These are phyloP conservation scores for Engraulis encrasicolus DNA, from an alignment of 2,113 vertebrate genomes.

Conservation along the genomic window DNA sequence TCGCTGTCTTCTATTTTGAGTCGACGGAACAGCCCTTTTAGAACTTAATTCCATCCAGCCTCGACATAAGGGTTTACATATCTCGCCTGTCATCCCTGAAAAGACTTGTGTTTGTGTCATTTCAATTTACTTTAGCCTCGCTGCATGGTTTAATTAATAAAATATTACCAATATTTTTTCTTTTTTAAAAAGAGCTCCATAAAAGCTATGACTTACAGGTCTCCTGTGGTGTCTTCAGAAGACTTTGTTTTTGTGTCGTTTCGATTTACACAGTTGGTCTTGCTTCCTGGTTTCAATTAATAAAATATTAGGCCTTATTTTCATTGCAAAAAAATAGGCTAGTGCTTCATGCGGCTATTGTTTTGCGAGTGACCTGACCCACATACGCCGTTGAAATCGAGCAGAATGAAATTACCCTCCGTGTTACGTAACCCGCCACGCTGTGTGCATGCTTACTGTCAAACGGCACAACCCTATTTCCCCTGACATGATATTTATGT, in stretches of 20 bases:
- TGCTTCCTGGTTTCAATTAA: too few relatives aligned
- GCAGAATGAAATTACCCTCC: background rate
- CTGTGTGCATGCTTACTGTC: conserved; percentile 8
- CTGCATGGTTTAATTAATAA: too few relatives aligned
- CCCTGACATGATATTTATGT: background rate
- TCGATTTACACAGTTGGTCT: too few relatives aligned
- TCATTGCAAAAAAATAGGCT: background rate
- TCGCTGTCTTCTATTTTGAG: background rate
- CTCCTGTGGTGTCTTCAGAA: too few relatives aligned
- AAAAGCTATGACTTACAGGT: too few relatives aligned
- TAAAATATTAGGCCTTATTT: background rate
- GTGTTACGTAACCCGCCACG: background rate
- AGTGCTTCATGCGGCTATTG: background rate
- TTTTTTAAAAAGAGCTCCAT: too few relatives aligned
- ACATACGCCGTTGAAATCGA: background rate
- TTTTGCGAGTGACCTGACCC: conserved; percentile 17
- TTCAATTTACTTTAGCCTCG: too few relatives aligned
- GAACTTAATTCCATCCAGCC: background rate
- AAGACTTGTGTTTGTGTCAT: too few relatives aligned
- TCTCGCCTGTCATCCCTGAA: too few relatives aligned
- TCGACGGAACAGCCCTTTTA: background rate
- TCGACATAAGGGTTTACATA: too few relatives aligned
- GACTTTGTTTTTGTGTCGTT: too few relatives aligned
- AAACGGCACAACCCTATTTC: background rate
- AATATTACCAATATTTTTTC: too few relatives aligned